phyloP scores from a whole-genome alignment of 2,113 vertebrate genomes.

The Entosphenus tridentatus region DNA sequence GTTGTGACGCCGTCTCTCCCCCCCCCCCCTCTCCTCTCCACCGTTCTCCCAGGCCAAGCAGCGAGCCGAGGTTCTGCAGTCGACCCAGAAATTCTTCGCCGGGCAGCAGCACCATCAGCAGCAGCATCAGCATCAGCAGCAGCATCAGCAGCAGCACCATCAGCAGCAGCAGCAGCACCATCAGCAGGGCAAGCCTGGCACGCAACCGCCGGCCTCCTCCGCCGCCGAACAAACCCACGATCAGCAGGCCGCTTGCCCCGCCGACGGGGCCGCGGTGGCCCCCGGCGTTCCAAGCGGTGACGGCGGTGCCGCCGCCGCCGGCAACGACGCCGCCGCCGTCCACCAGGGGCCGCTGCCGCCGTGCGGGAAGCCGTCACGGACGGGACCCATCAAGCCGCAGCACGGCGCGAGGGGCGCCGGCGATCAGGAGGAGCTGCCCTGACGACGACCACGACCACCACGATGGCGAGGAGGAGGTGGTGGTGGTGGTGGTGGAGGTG shows the following conservation, averaged over 20 bases:
- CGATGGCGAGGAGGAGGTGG: too few species aligned
- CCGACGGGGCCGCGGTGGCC: too few species aligned
- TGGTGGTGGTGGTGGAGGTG: too few species aligned
- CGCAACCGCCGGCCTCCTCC: neutral
- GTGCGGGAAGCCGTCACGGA: conserved; percentile 7
- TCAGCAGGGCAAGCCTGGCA: neutral
- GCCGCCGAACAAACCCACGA: too few species aligned
- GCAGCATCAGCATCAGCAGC: neutral
- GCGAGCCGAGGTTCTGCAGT: conserved; percentile 9
- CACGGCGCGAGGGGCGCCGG: too few species aligned
- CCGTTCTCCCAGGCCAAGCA: conserved; percentile 8
- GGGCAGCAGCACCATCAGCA: conserved; percentile 1
- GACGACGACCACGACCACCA: too few species aligned
- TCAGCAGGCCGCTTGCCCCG: too few species aligned
- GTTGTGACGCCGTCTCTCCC: neutral
- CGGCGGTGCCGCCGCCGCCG: neutral
- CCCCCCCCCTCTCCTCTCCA: neutral
- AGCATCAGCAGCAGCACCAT: neutral
- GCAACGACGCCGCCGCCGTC: neutral
- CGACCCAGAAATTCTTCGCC: conserved; percentile 8
- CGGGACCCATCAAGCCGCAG: conserved; percentile 9
- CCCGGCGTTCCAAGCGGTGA: too few species aligned
- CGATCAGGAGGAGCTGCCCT: too few species aligned
- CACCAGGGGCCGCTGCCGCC: neutral
- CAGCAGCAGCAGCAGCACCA: neutral